Base-by-base conservation (phyloP, 1,140 invertebrate species). In the Steinernema khuongi region DNA sequence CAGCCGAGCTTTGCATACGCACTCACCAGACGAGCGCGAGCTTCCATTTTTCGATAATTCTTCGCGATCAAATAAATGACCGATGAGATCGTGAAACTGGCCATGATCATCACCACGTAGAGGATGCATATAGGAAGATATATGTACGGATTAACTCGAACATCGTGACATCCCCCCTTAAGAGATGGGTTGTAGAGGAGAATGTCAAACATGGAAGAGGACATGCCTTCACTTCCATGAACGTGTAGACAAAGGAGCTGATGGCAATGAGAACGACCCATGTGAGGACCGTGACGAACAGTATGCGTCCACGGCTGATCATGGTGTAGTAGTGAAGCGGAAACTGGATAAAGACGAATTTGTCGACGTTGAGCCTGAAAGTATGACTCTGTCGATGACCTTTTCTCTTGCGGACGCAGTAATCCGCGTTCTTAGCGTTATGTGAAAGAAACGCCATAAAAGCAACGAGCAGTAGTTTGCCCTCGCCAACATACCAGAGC, bases 51-150 rank as follows among this genome's bases (percentile, higher is more conserved):
- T 29, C 79, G 70, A 19, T 79, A 80, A 32, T 80, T 83, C 19
- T 77, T 79, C 67, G 82, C 82, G 72, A 83, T 83, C 28, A 68
- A 79, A 71, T 83, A 83, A 50, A 83, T 83, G 32, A 85, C 66
- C 22, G 77, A 77, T 1, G 82, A 83, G 22, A 85, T 71, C 18
- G 68, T 68, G 36, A 83, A 83, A 66, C 79, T 81, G 26, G 68
- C 50, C 14, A 78, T 22, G 29, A 79, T 79, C 36, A 78, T 73
- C 31, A 77, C 7, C 67, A 82, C 81, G 50, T 82, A 82, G 31
- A 82, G 31, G 2, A 82, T 41, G 68, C 72, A 75, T 29, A 83
- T 81, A 18, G 73, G 31, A 60, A 82, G 32, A 66, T 82, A 82
- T 18, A 81, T 77, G 29, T 67, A 67, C 17, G 74, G 72, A 32